Evolutionary conservation across 1,140 invertebrate genomes (phyloP).

Genomic region (Neodiprion lecontei): DNA sequence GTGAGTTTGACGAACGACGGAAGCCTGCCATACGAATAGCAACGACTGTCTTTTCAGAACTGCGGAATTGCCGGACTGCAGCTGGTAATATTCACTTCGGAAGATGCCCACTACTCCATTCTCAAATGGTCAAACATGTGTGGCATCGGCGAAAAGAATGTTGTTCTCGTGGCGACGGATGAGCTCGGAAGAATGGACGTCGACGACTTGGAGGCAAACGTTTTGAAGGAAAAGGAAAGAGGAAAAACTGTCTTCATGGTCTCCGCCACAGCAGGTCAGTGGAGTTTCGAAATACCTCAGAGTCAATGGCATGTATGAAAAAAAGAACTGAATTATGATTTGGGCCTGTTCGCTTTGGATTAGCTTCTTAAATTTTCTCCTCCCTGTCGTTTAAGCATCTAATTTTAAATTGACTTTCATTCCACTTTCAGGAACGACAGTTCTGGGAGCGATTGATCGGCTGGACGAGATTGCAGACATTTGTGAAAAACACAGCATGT

Average conservation of each 20-base stretch:
- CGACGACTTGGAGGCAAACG: slow-evolving; percentile 61
- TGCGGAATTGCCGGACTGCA: slow-evolving; percentile 42
- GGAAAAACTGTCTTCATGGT: slow-evolving; percentile 67
- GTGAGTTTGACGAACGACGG: slow-evolving; percentile 22
- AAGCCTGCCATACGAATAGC: slow-evolving; percentile 15
- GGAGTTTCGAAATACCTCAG: slow-evolving; percentile 37
- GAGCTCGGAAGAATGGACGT: slow-evolving; percentile 65
- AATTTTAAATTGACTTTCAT: background rate
- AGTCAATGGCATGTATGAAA: background rate
- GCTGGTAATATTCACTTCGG: slow-evolving; percentile 61
- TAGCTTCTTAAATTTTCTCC: too few species aligned
- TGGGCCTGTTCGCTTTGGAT: too few species aligned
- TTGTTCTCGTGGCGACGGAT: slow-evolving; percentile 50
- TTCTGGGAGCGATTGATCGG: slow-evolving; percentile 71
- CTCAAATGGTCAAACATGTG: slow-evolving; percentile 64
- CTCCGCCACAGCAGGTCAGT: slow-evolving; percentile 68
- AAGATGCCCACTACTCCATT: slow-evolving; percentile 77
- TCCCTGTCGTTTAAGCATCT: too few species aligned
- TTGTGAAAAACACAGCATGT: slow-evolving; percentile 68
- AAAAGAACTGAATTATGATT: too few species aligned
- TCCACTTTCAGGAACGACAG: slow-evolving; percentile 54
- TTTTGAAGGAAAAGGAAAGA: slow-evolving; percentile 54
- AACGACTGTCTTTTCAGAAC: slow-evolving; percentile 35
- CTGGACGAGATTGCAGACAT: slow-evolving; percentile 67
- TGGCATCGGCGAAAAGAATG: slow-evolving; percentile 57